These are phyloP conservation scores for Aethes cnicana DNA, from an alignment of 2,888 invertebrate species.

Conservation along the genomic window DNA sequence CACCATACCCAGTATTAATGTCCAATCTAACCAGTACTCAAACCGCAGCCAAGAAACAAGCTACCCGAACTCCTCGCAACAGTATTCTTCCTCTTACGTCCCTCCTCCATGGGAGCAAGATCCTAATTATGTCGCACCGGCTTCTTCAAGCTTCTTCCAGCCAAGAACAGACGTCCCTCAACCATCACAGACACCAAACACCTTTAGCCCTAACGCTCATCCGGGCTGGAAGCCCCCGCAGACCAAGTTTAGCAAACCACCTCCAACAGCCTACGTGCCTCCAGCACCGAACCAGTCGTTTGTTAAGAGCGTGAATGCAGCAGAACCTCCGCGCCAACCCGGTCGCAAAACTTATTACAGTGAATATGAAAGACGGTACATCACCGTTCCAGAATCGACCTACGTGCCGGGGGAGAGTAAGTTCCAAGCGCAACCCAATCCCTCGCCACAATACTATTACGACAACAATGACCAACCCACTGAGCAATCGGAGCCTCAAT, in stretches of 20 bases:
- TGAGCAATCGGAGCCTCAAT: slow-evolving; percentile 69
- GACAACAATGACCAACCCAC: slow-evolving; percentile 66
- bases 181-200: slow-evolving; percentile 47
- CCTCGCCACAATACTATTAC: slow-evolving; percentile 73
- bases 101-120: slow-evolving; percentile 79
- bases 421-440: slow-evolving; percentile 69
- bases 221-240: slow-evolving; percentile 59
- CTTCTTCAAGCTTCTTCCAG: slow-evolving; percentile 59
- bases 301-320: slow-evolving; percentile 55
- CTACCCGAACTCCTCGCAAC: slow-evolving; percentile 60
- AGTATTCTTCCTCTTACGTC: slow-evolving; percentile 68
- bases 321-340: slow-evolving; percentile 55
- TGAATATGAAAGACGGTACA: slow-evolving; percentile 76
- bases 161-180: slow-evolving; percentile 25
- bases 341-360: slow-evolving; percentile 77
- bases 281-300: slow-evolving; percentile 77
- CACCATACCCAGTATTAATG: slow-evolving; percentile 39
- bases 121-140: slow-evolving; percentile 55
- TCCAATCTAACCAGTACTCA: slow-evolving; percentile 57
- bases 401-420: slow-evolving; percentile 71
- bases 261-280: slow-evolving; percentile 68
- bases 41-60: slow-evolving; percentile 51
- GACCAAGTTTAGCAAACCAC: slow-evolving; percentile 61
- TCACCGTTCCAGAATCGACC: slow-evolving; percentile 72
- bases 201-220: slow-evolving; percentile 45